Percentiles rank a stretch among this genome's conserved stretches.
These are phyloP conservation scores for Acanthosoma haemorrhoidale DNA, from an alignment of 2,888 invertebrate genomes.

Conservation along the genomic window DNA sequence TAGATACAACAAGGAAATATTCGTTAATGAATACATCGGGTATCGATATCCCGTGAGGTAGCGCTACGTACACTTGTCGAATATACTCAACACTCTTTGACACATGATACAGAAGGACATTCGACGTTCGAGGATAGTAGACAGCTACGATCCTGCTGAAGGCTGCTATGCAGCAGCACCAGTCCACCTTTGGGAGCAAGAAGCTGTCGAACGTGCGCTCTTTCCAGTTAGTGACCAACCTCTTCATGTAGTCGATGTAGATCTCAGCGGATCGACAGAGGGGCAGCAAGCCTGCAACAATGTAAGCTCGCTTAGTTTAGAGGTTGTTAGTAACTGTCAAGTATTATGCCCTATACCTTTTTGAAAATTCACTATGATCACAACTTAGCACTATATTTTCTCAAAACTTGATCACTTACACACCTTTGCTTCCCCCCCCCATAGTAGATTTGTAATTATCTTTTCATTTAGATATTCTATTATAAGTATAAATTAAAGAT, in stretches of 20 bases:
- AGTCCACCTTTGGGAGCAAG: slow-evolving; percentile 9
- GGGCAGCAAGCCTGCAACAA: background rate
- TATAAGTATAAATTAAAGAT: background rate
- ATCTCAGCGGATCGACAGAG: background rate
- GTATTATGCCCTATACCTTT: too few relatives aligned
- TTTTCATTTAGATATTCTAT: background rate
- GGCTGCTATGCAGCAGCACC: slow-evolving; percentile 23
- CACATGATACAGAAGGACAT: background rate
- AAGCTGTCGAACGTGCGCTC: background rate
- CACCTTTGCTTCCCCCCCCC: too few relatives aligned
- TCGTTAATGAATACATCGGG: slow-evolving; percentile 21
- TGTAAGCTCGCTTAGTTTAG: too few relatives aligned
- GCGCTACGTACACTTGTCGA: background rate
- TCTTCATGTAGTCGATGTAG: slow-evolving; percentile 8
- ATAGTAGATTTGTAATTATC: too few relatives aligned
- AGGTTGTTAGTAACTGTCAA: too few relatives aligned
- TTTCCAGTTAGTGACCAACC: slow-evolving; percentile 18
- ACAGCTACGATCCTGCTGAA: background rate
- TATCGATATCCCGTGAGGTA: slow-evolving; percentile 11
- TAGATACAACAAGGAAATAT: background rate
- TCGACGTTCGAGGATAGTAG: slow-evolving; percentile 12
- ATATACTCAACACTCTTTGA: background rate
- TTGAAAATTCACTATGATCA: too few relatives aligned
- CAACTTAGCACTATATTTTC: too few relatives aligned
- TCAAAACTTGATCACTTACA: too few relatives aligned